Evolutionary conservation across 2,797 vertebrate species (phyloP).

Genomic region (Bradypodion ventrale): DNA sequence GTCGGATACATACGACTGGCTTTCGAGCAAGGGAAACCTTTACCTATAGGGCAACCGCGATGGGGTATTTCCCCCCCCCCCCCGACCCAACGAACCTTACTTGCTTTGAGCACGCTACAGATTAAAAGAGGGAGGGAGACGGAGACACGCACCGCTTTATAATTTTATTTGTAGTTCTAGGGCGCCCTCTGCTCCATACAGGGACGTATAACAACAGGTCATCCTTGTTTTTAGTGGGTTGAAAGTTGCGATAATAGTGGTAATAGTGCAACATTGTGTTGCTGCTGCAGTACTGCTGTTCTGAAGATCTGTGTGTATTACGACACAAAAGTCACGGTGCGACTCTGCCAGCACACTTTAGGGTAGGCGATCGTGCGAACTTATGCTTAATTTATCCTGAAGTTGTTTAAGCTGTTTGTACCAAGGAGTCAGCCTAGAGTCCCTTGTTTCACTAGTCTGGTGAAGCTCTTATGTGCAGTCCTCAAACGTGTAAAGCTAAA

Average conservation of each 20-base stretch:
- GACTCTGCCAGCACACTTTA: background rate
- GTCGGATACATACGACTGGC: too few relatives aligned
- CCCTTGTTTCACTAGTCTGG: background rate
- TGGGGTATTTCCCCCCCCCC: background rate
- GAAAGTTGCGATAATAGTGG: background rate
- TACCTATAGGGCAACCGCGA: too few relatives aligned
- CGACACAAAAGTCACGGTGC: too few relatives aligned
- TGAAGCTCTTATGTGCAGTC: too few relatives aligned
- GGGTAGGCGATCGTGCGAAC: background rate
- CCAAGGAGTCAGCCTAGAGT: background rate
- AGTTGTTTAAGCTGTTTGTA: background rate
- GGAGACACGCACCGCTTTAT: too few relatives aligned
- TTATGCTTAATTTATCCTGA: background rate
- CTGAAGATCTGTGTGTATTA: background rate
- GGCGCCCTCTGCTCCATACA: conserved; percentile 68
- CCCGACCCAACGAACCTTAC: background rate
- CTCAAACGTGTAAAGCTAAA: background rate
- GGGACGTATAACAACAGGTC: background rate
- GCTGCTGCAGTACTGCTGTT: background rate
- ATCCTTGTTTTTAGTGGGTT: background rate
- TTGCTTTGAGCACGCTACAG: background rate
- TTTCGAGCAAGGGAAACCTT: too few relatives aligned
- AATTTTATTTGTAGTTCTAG: conserved; percentile 45
- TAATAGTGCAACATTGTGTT: background rate
- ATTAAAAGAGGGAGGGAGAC: background rate